Evolutionary conservation across 2,888 invertebrate species (phyloP), one percentile per base, ranked within the genome.

Genomic region (Psylliodes chrysocephalus): DNA sequence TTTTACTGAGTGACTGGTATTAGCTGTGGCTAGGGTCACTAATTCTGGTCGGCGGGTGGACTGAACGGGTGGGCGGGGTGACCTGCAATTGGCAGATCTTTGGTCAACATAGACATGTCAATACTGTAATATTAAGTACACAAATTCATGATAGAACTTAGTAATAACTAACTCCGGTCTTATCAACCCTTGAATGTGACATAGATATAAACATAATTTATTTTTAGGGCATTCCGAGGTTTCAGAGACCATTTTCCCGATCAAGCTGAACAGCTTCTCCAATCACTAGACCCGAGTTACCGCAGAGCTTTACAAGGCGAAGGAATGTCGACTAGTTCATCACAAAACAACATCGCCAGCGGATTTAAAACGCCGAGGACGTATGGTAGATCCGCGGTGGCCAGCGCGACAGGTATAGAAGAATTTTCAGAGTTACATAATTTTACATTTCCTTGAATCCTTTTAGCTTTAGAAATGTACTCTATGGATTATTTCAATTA

Each of bases 191-290:
- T n/a, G n/a, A n/a, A n/a, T n/a, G n/a, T n/a, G n/a, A n/a, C n/a
- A n/a, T n/a, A n/a, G n/a, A n/a, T n/a, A n/a, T n/a, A n/a, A n/a
- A n/a, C n/a, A 22, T 22, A 6, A 17, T n/a, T 42, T 14, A 25
- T 49, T 68, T 78, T 62, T 79, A 94, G 95, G 78, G 94, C 95
- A n/a, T 98, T 90, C 83, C 92, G 92, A 88, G 90, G 91, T 12
- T 97, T 95, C 84, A 90, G 91, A 56, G 90, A 92, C 1, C 93
- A 95, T 78, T 98, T 97, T 84, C 94, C 95, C 0, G 93, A 92
- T 1, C 91, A 94, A 73, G 96, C 96, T 0, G 96, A 97, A 67
- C 85, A 87, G 19, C 84, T 98, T 69, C 88, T 96, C 74, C 88
- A 90, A 57, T 89, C 91, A 0, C 85, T 99, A 52, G 98, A 98